These are phyloP conservation scores for Gobionotothen gibberifrons DNA, from an alignment of 2,797 vertebrate genomes.

Conservation along the genomic window DNA sequence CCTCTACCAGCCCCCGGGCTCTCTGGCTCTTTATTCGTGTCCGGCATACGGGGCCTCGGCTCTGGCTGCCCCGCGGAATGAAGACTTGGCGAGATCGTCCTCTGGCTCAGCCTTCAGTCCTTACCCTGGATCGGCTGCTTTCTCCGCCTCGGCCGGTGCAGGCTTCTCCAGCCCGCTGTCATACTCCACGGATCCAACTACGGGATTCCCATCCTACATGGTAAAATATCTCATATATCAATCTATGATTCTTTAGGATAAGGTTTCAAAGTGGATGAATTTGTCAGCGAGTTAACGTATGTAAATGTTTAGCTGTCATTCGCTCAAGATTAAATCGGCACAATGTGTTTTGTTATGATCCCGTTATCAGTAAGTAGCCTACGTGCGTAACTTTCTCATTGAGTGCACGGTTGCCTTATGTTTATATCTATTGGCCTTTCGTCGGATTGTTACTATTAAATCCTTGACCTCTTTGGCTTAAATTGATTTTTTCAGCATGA, in stretches of 20 bases:
- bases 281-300: slow-evolving; percentile 5
- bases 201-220: slow-evolving; percentile 98
- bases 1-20: slow-evolving; percentile 98
- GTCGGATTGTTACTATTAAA: slow-evolving; percentile 30
- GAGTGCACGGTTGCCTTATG: neutral
- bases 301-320: neutral
- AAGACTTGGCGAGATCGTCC: slow-evolving; percentile 94
- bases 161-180: slow-evolving; percentile 95
- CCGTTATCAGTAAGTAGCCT: neutral
- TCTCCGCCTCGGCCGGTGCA: slow-evolving; percentile 91
- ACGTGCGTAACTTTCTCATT: slow-evolving; percentile 39
- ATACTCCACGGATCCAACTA: slow-evolving; percentile 92
- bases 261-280: neutral
- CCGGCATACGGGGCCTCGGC: slow-evolving; percentile 95
- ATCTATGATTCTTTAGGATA: neutral
- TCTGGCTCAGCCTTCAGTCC: slow-evolving; percentile 94
- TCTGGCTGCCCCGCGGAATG: slow-evolving; percentile 93
- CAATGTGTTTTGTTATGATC: neutral
- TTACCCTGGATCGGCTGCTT: slow-evolving; percentile 96
- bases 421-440: slow-evolving; percentile 35
- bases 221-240: slow-evolving; percentile 80
- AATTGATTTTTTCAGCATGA: slow-evolving; percentile 48
- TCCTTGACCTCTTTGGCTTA: slow-evolving; percentile 36
- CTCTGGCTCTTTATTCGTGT: slow-evolving; percentile 97
- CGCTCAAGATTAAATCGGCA: neutral